These are phyloP conservation scores for Trichopoda pennipes DNA, from an alignment of 2,888 invertebrate species.

Conservation along the genomic window DNA sequence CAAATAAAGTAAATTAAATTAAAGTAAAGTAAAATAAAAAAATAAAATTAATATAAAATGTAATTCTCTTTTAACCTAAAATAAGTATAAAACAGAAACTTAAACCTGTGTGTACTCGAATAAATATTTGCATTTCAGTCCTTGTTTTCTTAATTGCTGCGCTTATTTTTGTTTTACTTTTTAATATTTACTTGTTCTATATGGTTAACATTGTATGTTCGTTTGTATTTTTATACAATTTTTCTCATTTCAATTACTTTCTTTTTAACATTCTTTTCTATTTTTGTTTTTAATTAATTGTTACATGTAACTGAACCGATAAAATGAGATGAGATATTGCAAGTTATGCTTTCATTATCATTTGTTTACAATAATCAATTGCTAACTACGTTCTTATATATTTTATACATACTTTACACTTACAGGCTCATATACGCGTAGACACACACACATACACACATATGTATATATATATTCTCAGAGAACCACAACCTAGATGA, in stretches of 20 bases:
- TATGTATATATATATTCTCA: no score
- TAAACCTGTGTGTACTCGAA: slow-evolving; percentile 32
- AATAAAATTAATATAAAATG: neutral
- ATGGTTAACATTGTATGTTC: slow-evolving; percentile 18
- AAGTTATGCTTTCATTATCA: slow-evolving; percentile 37
- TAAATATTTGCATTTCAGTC: slow-evolving; percentile 66
- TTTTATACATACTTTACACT: slow-evolving; percentile 39
- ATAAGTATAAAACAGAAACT: neutral
- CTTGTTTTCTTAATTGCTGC: slow-evolving; percentile 67
- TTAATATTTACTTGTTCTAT: slow-evolving; percentile 27
- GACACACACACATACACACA: neutral
- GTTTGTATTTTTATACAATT: slow-evolving; percentile 8
- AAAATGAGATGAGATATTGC: slow-evolving; percentile 9
- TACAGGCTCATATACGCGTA: no score
- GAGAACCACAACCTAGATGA: neutral
- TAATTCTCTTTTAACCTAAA: neutral
- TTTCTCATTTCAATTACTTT: slow-evolving; percentile 13
- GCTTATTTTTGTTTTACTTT: slow-evolving; percentile 34
- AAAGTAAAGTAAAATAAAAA: neutral
- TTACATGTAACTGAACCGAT: slow-evolving; percentile 7
- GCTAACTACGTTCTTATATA: slow-evolving; percentile 51
- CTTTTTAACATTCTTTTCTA: neutral
- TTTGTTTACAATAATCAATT: slow-evolving; percentile 51
- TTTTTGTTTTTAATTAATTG: slow-evolving; percentile 5
- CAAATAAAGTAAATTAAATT: neutral